Evolutionary conservation across 2,888 invertebrate genomes (phyloP).

Genomic region (Sinelater perroti): DNA sequence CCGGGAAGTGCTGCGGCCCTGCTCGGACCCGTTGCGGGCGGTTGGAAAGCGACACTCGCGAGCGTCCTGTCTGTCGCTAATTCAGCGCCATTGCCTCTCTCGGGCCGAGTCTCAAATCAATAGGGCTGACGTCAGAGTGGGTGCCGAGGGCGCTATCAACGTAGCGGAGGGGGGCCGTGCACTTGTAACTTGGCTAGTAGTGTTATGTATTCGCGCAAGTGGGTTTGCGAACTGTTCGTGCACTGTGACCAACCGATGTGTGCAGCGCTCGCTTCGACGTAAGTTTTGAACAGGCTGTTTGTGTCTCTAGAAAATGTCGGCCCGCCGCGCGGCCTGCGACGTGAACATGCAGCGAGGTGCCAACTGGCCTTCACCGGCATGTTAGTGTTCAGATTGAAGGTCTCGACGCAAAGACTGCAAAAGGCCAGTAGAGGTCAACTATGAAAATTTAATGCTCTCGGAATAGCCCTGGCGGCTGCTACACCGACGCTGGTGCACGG

Average conservation of each 20-base stretch:
- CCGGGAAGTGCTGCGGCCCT: conserved; percentile 59
- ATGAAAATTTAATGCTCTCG: conserved; percentile 51
- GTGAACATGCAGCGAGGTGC: conserved; percentile 52
- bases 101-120: conserved; percentile 56
- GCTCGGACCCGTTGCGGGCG: conserved; percentile 38
- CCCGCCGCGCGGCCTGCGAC: conserved; percentile 21
- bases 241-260: conserved; percentile 58
- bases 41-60: conserved; percentile 32
- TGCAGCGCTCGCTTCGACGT: conserved; percentile 57
- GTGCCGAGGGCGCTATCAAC: conserved; percentile 59
- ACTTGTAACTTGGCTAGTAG: conserved; percentile 63
- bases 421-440: conserved; percentile 62
- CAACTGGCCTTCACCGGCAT: conserved; percentile 61
- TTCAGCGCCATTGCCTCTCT: conserved; percentile 54
- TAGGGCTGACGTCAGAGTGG: conserved; percentile 61
- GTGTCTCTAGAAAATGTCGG: conserved; percentile 39
- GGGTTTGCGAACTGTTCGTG: conserved; percentile 59
- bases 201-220: conserved; percentile 62
- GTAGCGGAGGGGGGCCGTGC: conserved; percentile 58
- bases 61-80: conserved; percentile 42
- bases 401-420: conserved; percentile 61
- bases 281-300: conserved; percentile 50
- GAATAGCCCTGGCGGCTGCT: conserved; percentile 42
- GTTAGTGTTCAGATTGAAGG: conserved; percentile 63
- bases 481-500: conserved; percentile 26